Evolutionary conservation across 2,797 vertebrate genomes (phyloP), one percentile per base, ranked within the genome.

Genomic region (Carapus acus): DNA sequence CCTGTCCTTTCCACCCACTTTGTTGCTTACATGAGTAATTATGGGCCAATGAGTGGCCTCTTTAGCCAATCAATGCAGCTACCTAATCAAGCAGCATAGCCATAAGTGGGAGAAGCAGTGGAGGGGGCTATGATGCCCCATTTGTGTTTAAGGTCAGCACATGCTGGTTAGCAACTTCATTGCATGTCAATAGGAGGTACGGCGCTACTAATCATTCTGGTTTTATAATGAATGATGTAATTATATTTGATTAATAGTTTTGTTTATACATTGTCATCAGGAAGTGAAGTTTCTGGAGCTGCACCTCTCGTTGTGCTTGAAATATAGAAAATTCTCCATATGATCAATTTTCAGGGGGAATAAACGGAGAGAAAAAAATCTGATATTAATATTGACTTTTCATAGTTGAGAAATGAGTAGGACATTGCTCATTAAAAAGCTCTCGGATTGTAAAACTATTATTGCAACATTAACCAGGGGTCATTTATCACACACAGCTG

Each of bases 21-120:
- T 56, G 53, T 55, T 62, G 63, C 75, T 74, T 58, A 62, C 71
- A 64, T 71, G 69, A 72, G 76, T 69, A 73, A 80, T 81, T 71
- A 81, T 55, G 37, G 58, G 31, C 19, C 43, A 71, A 62, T 21
- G 60, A 82, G 59, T 27, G 23, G 59, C 71, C 62, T 73, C 62
- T 79, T 79, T 65, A 77, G 70, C 58, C 64, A 65, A 69, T 83
- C 76, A 52, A 61, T 70, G 71, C 18, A 12, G 55, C 31, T 67
- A 56, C 34, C 71, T 62, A 75, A 80, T 82, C 73, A 74, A 65
- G 61, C 45, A 40, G 58, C 46, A 69, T 46, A 46, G 29, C 47
- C 33, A 3, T 59, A 50, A 59, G 46, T 46, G 24, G 23, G 56
- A 62, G 39, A 48, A 53, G 13, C 37, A 48, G 51, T 42, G 37